Base-by-base conservation (phyloP, 2,888 invertebrate species). In the Sinhomidia bicolor region DNA sequence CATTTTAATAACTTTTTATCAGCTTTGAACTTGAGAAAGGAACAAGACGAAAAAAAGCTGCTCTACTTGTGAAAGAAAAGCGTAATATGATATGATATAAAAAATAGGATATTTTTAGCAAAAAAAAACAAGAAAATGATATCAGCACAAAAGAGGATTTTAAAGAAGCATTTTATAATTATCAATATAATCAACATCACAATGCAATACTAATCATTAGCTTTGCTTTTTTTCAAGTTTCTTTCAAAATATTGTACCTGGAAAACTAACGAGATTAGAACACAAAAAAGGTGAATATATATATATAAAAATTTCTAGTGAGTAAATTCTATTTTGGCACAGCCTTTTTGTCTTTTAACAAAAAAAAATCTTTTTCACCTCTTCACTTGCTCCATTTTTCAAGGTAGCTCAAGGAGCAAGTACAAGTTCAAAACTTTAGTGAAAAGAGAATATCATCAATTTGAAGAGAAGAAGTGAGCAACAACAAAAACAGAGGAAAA, bases 21-120 rank as follows among this genome's bases (percentile, higher is more conserved):
- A 47, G 81, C 51, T 71, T 51, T 83, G 82, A 83, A 83, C 82
- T 83, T 83, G 81, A 65, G 60, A 41, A 14, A 23, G 23, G 12
- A 12, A n/a, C n/a, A n/a, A 32, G 10, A 51, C n/a, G 17, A 57
- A 36, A 54, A 57, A 78, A 54, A 4, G 47, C 17, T 54, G 54
- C 17, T 65, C 57, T n/a, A 57, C 20, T 41, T 60, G 3, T 41
- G 20, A n/a, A 80, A n/a, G n/a, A n/a, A n/a, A n/a, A n/a, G n/a
- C n/a, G n/a, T n/a, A n/a, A n/a, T n/a, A n/a, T n/a, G n/a, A n/a
- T n/a, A n/a, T n/a, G n/a, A n/a, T n/a, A n/a, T n/a, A n/a, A 41
- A 60, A 17, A 41, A 20, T 32, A 32, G 20, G 7, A 41, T 5
- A 26, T 79, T 17, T 80, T 41, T 79, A 10, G 44, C 3, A 60